phyloP scores from a whole-genome alignment of 2,797 vertebrate genomes.

The Epinephelus coioides region DNA sequence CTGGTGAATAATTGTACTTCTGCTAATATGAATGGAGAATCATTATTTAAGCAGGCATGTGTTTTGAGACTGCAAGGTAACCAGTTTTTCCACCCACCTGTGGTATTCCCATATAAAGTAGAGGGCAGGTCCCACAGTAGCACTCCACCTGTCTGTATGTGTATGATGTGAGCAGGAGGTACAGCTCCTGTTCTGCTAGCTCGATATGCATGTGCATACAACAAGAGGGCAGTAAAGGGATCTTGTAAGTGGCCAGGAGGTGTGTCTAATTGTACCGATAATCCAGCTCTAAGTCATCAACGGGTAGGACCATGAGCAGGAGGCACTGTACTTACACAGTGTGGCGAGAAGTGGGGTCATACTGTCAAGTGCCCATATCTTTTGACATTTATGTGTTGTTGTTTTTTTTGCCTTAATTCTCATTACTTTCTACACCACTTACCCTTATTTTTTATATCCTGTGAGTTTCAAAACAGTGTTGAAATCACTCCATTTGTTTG shows the following conservation, averaged over 20 bases:
- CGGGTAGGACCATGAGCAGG: constrained; percentile 18
- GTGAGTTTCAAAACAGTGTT: not conserved
- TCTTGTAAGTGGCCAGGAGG: constrained; percentile 27
- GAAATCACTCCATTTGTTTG: not conserved
- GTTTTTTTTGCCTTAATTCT: constrained; percentile 19
- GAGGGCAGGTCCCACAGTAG: not conserved
- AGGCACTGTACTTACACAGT: not conserved
- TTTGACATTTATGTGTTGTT: constrained; percentile 19
- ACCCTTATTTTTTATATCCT: not conserved
- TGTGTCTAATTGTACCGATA: constrained; percentile 47
- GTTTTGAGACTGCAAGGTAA: constrained; percentile 10
- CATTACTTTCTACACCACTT: constrained; percentile 14
- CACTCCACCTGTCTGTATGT: not conserved
- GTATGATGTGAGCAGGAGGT: not conserved
- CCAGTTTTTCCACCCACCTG: not conserved
- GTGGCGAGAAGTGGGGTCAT: constrained; percentile 4
- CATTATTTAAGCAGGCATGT: constrained; percentile 43
- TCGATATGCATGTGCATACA: constrained; percentile 2
- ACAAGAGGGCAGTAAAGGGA: constrained; percentile 13
- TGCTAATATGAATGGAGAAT: constrained; percentile 57
- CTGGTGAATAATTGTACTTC: constrained; percentile 62
- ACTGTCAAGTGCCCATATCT: constrained; percentile 24
- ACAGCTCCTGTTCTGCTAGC: not conserved
- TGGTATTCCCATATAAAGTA: not conserved
- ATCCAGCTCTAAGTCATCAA: constrained; percentile 22